These are phyloP conservation scores for Mastigias papua DNA, from an alignment of 30 jellyfish, hydroid and myxozoan genomes.

Conservation along the genomic window DNA sequence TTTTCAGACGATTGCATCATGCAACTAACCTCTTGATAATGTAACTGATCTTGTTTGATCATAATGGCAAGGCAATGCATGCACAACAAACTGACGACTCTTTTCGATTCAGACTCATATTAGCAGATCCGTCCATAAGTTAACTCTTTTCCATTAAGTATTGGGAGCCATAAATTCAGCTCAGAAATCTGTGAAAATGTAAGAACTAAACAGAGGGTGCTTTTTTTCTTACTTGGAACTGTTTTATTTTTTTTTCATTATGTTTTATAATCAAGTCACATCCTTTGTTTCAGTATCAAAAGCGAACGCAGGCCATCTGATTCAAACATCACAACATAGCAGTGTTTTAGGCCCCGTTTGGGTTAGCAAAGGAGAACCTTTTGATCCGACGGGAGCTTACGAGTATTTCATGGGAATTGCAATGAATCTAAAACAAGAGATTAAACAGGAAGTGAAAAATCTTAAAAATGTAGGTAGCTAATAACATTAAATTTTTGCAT, in stretches of 20 bases:
- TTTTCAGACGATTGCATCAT: no score
- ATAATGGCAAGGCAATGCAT: no score
- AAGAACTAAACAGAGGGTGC: no score
- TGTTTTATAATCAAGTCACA: background rate
- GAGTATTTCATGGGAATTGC: constrained; percentile 47
- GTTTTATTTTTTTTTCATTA: background rate
- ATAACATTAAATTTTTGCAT: background rate
- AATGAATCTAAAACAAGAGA: constrained; percentile 3
- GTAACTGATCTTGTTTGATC: no score
- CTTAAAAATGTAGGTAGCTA: constrained; percentile 42
- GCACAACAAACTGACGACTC: no score
- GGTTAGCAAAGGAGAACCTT: constrained; percentile 89
- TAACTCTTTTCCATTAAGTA: no score
- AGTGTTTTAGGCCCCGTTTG: constrained; percentile 84
- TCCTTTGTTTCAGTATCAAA: background rate
- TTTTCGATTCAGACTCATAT: no score
- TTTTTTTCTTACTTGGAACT: background rate
- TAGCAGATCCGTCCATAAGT: no score
- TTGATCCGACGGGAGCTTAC: constrained; percentile 88
- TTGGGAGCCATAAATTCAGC: no score
- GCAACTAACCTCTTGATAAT: no score
- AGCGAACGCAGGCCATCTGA: constrained; percentile 2
- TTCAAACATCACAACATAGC: constrained; percentile 59
- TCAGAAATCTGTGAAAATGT: no score
- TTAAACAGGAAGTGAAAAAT: background rate